phyloP scores from a whole-genome alignment of 2,797 vertebrate species.

The Poeciliopsis gracilis region DNA sequence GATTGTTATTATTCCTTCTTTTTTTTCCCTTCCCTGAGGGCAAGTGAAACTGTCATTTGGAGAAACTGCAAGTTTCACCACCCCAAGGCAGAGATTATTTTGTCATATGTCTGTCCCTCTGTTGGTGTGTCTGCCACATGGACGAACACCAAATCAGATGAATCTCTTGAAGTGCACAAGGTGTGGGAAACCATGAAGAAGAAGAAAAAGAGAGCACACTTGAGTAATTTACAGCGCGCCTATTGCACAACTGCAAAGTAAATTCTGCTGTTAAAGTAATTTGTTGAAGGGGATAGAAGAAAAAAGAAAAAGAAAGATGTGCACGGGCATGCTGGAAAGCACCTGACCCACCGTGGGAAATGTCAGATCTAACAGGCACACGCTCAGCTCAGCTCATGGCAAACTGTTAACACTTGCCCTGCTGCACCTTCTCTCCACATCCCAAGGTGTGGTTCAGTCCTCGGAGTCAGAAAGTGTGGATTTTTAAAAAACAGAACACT shows the following conservation, averaged over 20 bases:
- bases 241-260: slow-evolving; percentile 55
- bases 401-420: slow-evolving; percentile 50
- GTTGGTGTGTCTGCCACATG: slow-evolving; percentile 64
- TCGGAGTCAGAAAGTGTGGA: slow-evolving; percentile 33
- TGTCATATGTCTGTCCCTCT: slow-evolving; percentile 69
- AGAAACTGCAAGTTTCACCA: slow-evolving; percentile 75
- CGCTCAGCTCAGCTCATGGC: slow-evolving; percentile 35
- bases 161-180: slow-evolving; percentile 64
- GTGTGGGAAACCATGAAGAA: slow-evolving; percentile 67
- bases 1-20: slow-evolving; percentile 33
- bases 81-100: slow-evolving; percentile 78
- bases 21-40: slow-evolving; percentile 50
- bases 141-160: slow-evolving; percentile 62
- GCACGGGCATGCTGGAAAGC: slow-evolving; percentile 60
- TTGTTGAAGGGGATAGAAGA: slow-evolving; percentile 28
- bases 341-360: slow-evolving; percentile 73
- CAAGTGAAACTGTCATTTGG: slow-evolving; percentile 68
- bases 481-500: slow-evolving; percentile 29
- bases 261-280: slow-evolving; percentile 32
- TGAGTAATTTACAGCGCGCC: slow-evolving; percentile 38
- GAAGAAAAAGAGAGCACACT: slow-evolving; percentile 37
- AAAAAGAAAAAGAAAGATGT: slow-evolving; percentile 40
- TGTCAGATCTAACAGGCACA: slow-evolving; percentile 54
- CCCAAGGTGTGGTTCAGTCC: slow-evolving; percentile 39
- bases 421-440: slow-evolving; percentile 13